A percentile compares a stretch with the other conserved stretches of the same genome.
Conservation (phyloP, 2,113 vertebrate genomes). For the Tupaia chinensis region DNA sequence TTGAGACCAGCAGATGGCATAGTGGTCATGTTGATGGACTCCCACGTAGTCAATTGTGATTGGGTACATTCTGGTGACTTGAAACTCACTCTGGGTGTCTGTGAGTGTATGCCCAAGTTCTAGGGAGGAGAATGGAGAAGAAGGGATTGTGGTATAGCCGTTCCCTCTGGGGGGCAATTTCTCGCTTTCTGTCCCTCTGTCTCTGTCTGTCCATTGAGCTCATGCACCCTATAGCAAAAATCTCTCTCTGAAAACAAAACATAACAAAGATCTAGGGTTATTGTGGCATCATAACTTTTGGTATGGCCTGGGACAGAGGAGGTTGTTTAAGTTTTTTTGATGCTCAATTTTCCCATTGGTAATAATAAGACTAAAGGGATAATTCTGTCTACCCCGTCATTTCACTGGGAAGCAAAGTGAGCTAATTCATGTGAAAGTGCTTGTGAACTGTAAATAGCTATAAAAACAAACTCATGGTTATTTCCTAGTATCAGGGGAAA, state of each 20-base stretch:
- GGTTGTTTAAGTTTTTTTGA: slow-evolving; percentile 40
- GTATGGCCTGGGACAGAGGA: neutral
- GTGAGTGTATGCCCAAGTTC: no score
- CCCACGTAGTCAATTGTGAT: no score
- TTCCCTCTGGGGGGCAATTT: no score
- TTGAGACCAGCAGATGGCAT: neutral
- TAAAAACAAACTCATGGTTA: slow-evolving; percentile 51
- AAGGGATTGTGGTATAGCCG: no score
- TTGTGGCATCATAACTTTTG: neutral
- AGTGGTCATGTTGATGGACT: no score
- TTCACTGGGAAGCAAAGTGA: slow-evolving; percentile 45
- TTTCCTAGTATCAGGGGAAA: slow-evolving; percentile 47
- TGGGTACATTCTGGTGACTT: no score
- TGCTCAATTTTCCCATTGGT: neutral
- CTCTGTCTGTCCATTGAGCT: no score
- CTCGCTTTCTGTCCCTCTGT: no score
- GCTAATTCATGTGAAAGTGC: slow-evolving; percentile 33
- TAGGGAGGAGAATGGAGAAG: no score
- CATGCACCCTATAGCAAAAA: no score
- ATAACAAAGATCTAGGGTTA: neutral
- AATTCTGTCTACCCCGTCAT: neutral
- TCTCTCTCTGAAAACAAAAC: no score
- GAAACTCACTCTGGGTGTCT: no score
- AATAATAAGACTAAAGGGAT: slow-evolving; percentile 5
- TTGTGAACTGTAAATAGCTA: slow-evolving; percentile 36